Conservation (phyloP, 2,888 invertebrate species). For the Dendrolimus pini region DNA sequence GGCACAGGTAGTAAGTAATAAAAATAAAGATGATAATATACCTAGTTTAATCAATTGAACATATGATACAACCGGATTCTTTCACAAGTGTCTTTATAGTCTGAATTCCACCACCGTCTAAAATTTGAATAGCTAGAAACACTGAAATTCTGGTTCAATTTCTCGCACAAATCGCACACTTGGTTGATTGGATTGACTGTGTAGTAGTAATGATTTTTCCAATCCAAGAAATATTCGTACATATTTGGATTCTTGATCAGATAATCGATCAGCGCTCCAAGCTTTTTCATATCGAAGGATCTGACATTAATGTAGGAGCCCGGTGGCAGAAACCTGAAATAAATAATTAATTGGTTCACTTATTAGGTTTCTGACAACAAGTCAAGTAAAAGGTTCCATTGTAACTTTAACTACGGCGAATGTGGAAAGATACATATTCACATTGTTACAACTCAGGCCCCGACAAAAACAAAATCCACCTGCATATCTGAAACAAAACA, state of each 20-base stretch:
- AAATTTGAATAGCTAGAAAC: conserved; percentile 22
- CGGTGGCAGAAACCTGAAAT: conserved; percentile 55
- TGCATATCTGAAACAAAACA: too few species aligned
- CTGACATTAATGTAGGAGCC: conserved; percentile 51
- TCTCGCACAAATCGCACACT: conserved; percentile 48
- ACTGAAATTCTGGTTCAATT: conserved; percentile 29
- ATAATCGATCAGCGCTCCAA: conserved; percentile 50
- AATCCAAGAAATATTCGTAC: conserved; percentile 54
- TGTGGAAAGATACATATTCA: background rate
- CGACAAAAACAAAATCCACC: too few species aligned
- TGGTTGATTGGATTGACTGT: conserved; percentile 28
- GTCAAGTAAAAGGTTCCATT: too few species aligned
- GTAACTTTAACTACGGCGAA: too few species aligned
- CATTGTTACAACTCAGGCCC: too few species aligned
- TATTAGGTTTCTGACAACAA: too few species aligned
- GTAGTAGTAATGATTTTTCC: conserved; percentile 56
- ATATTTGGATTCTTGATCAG: conserved; percentile 39
- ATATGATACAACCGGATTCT: conserved; percentile 25
- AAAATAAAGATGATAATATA: too few species aligned
- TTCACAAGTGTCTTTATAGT: conserved; percentile 38
- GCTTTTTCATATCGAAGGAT: conserved; percentile 41
- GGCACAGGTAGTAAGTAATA: too few species aligned
- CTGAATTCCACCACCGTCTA: conserved; percentile 52
- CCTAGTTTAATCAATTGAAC: conserved; percentile 13
- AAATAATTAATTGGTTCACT: background rate